Base-by-base conservation (phyloP, 2,797 vertebrate genomes). In the Sebastes vulpes region DNA sequence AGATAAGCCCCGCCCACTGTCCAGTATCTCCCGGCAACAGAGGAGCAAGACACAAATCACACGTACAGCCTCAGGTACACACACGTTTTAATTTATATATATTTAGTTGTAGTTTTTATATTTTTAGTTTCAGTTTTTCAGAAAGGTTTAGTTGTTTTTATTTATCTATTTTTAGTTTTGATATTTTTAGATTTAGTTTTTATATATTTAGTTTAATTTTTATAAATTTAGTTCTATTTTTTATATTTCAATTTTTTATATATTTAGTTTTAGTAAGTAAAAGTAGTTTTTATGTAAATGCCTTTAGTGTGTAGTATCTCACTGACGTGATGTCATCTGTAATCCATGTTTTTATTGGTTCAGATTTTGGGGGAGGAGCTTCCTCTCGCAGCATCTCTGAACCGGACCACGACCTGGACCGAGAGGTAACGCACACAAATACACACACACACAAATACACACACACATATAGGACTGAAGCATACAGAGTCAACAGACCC, bases 1-100 rank as follows among this genome's bases (percentile, higher is more conserved):
- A 83, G 96, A 96, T 42, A 96, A 91, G 83, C 93, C 96, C 0
- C 96, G 97, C 87, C 97, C 97, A 0, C 89, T 97, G 9, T 96
- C 96, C 65, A 96, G 95, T 89, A 94, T 97, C 83, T 95, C 97
- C 35, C 94, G 98, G 61, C 97, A 97, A 73, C 97, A 97, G 84
- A 95, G 96, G 82, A 98, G 92, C 92, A 99, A 97, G 95, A 96
- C 96, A 29, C 97, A 98, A 81, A 96, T 98, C 93, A 98, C 98
- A 0, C 97, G 98, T 93, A 98, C 98, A 11, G 96, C 98, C 0
- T 97, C 98, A 96, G 96, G 98, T 99, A 72, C n/a, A 29, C n/a
- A 61, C 63, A 32, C 31, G 31, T 32, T 32, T 32, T 10, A 32
- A 32, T 10, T 31, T 31, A 3, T 31, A 31, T 35, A 11, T 11